Evolutionary conservation across 2,113 vertebrate species (phyloP).

Genomic region (Tenebrosternarchus preto): DNA sequence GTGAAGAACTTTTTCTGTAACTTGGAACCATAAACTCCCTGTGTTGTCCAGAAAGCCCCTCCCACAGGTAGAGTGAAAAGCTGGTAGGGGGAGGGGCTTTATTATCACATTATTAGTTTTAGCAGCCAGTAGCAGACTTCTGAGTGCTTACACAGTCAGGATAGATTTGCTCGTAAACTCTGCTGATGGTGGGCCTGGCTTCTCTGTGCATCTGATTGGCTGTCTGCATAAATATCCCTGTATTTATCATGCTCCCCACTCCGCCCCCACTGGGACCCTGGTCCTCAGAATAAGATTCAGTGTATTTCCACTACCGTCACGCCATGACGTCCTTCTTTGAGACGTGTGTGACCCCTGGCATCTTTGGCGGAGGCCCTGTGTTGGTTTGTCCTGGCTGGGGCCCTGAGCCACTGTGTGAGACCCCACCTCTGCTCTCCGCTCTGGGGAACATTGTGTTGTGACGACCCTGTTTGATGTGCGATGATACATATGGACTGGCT

Average conservation of each 20-base stretch:
- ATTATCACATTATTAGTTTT: slow-evolving; percentile 62
- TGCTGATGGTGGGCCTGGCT: slow-evolving; percentile 73
- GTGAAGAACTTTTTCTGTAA: background rate
- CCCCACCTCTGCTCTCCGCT: slow-evolving; percentile 21
- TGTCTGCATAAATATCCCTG: slow-evolving; percentile 69
- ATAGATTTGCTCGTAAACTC: slow-evolving; percentile 72
- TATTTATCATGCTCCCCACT: slow-evolving; percentile 56
- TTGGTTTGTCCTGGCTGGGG: too few species aligned
- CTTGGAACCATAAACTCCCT: background rate
- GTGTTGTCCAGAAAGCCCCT: background rate
- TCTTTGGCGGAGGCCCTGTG: too few species aligned
- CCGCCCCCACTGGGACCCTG: too few species aligned
- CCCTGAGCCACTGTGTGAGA: slow-evolving; percentile 34
- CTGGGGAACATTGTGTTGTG: slow-evolving; percentile 55
- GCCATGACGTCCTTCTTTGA: slow-evolving; percentile 61
- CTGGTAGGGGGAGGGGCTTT: too few species aligned
- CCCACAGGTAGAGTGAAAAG: too few species aligned
- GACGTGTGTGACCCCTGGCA: slow-evolving; percentile 50
- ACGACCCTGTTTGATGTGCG: slow-evolving; percentile 65
- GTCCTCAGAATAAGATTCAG: slow-evolving; percentile 62
- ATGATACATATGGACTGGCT: slow-evolving; percentile 66
- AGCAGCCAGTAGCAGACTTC: slow-evolving; percentile 66
- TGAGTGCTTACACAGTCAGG: slow-evolving; percentile 65
- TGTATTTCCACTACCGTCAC: slow-evolving; percentile 71
- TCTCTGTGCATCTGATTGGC: slow-evolving; percentile 50